phyloP scores from a whole-genome alignment of 2,888 invertebrate species.

The Hipparchia sbordonii region DNA sequence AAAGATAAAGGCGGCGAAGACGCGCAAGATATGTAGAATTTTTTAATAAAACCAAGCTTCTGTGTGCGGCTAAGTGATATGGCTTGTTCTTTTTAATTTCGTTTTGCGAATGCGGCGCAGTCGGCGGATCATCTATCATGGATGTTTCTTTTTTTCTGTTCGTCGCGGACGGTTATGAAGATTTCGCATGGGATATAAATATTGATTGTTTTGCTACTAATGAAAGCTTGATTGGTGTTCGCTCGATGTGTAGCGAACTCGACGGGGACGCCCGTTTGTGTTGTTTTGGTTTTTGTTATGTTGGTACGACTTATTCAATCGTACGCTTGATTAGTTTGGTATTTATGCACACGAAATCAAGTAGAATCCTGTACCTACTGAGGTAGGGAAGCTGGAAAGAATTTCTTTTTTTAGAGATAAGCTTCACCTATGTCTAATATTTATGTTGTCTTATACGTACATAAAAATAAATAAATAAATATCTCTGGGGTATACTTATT shows the following conservation, averaged over 20 bases:
- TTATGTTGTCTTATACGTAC: too few species aligned
- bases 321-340: slow-evolving; percentile 12
- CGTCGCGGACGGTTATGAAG: slow-evolving; percentile 54
- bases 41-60: slow-evolving; percentile 80
- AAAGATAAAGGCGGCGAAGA: slow-evolving; percentile 74
- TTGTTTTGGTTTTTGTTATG: slow-evolving; percentile 1
- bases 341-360: background rate
- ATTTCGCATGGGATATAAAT: slow-evolving; percentile 82
- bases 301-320: slow-evolving; percentile 10
- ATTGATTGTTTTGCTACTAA: slow-evolving; percentile 79
- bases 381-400: background rate
- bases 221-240: slow-evolving; percentile 79
- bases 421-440: too few species aligned
- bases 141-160: slow-evolving; percentile 50
- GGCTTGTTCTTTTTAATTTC: slow-evolving; percentile 83
- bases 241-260: slow-evolving; percentile 71
- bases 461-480: background rate
- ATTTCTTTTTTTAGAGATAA: too few species aligned
- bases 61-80: slow-evolving; percentile 82
- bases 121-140: slow-evolving; percentile 75
- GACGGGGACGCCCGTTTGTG: slow-evolving; percentile 41
- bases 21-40: slow-evolving; percentile 81
- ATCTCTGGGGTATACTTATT: background rate
- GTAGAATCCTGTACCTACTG: background rate
- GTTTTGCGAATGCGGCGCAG: slow-evolving; percentile 70